These are phyloP conservation scores for Etheostoma cragini DNA, from an alignment of 2,113 vertebrate genomes.

Conservation along the genomic window DNA sequence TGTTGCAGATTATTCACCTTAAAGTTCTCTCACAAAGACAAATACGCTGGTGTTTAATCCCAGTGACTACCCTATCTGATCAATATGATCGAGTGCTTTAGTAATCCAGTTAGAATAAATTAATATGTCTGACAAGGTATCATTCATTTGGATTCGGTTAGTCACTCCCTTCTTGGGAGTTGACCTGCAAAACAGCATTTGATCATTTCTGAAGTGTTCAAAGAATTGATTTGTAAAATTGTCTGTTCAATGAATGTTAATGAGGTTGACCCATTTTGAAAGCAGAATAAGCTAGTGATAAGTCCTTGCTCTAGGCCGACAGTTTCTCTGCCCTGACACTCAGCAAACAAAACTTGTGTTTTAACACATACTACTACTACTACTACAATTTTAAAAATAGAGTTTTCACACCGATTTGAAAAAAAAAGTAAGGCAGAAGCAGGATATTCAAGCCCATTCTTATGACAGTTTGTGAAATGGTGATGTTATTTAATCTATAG, in stretches of 20 bases:
- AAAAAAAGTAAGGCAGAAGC: too few species aligned
- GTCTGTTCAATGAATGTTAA: slow-evolving; percentile 18
- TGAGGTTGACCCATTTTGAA: slow-evolving; percentile 8
- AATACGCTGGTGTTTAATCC: not conserved
- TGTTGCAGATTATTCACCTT: not conserved
- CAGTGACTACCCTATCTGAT: slow-evolving; percentile 15
- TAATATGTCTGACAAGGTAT: not conserved
- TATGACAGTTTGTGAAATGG: too few species aligned
- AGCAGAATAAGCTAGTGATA: not conserved
- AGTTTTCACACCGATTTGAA: too few species aligned
- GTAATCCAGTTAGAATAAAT: slow-evolving; percentile 29
- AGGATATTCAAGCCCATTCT: too few species aligned
- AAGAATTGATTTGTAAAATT: slow-evolving; percentile 24
- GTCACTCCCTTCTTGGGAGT: not conserved
- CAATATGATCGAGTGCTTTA: slow-evolving; percentile 2
- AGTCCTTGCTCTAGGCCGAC: not conserved
- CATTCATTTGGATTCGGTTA: slow-evolving; percentile 13
- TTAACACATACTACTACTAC: too few species aligned
- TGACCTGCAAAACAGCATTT: slow-evolving; percentile 23
- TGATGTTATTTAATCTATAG: too few species aligned
- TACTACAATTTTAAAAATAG: too few species aligned
- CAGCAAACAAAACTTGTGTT: not conserved
- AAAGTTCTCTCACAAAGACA: not conserved
- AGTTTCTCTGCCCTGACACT: not conserved
- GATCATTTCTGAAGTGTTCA: not conserved